These are phyloP conservation scores for Cyclargus thomasi DNA, from an alignment of 1,140 invertebrate genomes.

Conservation along the genomic window DNA sequence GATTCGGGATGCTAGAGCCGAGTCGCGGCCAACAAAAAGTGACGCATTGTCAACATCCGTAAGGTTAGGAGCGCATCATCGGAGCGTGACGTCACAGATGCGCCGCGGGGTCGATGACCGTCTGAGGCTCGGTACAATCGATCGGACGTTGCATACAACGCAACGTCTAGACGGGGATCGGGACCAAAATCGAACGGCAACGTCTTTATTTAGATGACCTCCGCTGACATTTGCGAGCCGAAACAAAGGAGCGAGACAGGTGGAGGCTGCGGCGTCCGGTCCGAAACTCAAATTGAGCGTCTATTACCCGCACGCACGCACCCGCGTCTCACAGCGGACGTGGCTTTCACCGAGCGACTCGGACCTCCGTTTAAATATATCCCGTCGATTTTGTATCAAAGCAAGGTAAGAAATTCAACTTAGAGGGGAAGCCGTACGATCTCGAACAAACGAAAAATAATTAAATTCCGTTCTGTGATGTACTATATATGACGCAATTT, in stretches of 20 bases:
- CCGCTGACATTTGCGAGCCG: slow-evolving; percentile 67
- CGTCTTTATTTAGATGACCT: slow-evolving; percentile 73
- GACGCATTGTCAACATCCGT: slow-evolving; percentile 42
- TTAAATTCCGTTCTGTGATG: neutral
- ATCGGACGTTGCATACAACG: slow-evolving; percentile 65
- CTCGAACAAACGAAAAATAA: neutral
- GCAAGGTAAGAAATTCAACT: neutral
- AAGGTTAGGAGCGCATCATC: slow-evolving; percentile 66
- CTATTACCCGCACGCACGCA: slow-evolving; percentile 43
- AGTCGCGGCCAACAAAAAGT: slow-evolving; percentile 27
- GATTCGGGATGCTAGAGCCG: neutral
- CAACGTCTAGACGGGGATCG: slow-evolving; percentile 71
- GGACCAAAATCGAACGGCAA: slow-evolving; percentile 58
- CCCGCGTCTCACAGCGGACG: slow-evolving; percentile 25
- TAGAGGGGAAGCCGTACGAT: neutral
- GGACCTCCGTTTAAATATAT: neutral
- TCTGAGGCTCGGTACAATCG: slow-evolving; percentile 70
- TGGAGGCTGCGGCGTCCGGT: slow-evolving; percentile 44
- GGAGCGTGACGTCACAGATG: slow-evolving; percentile 72
- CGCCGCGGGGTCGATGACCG: slow-evolving; percentile 70
- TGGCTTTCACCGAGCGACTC: slow-evolving; percentile 42
- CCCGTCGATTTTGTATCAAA: neutral
- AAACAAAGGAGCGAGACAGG: slow-evolving; percentile 72
- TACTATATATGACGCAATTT: neutral
- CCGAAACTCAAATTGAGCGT: slow-evolving; percentile 61